Evolutionary conservation across 2,888 invertebrate species (phyloP), one percentile per base, ranked within the genome.

Genomic region (Zaprionus bogoriensis): DNA sequence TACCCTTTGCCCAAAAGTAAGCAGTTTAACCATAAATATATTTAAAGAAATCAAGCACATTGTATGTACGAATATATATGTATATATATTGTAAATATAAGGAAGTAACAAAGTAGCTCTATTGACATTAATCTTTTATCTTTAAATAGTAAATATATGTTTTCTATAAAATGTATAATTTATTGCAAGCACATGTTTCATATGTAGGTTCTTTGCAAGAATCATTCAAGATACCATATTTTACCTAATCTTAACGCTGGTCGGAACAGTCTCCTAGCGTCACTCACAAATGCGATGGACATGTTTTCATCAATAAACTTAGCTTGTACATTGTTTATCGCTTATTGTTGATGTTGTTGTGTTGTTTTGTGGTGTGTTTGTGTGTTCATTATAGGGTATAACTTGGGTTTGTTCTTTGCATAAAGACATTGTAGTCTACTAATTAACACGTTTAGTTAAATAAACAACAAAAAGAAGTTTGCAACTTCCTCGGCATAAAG

Each of bases 391-490:
- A 27, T 9, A 51, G 39, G 61, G 67, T 63, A 17, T 74, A 61
- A 70, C 60, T 53, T 72, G 47, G 45, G 38, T 53, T 54, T 48
- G 22, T 61, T 52, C 5, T 7, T 25, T 44, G 19, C n/a, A 52
- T 58, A 30, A 5, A 62, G 51, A 51, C 51, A 54, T 64, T 27
- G 47, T 63, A 67, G 61, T 59, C 64, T 69, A 74, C 58, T 77
- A 67, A 71, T 74, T 63, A 80, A 80, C 74, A 74, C 51, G 27
- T 57, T 73, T 67, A 54, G 66, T 63, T 67, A 67, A 74, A 74
- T 72, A 54, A 78, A 67, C 74, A 81, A 81, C 81, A 78, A 72
- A 38, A 46, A 58, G 70, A 72, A 74, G 70, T 70, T 74, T 67
- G 27, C 3, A 78, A 81, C 74, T 55, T 67, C 74, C 44, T 59